Evolutionary conservation across 2,888 invertebrate genomes (phyloP), one percentile per base, ranked within the genome.

Genomic region (Harpagoxenus sublaevis): DNA sequence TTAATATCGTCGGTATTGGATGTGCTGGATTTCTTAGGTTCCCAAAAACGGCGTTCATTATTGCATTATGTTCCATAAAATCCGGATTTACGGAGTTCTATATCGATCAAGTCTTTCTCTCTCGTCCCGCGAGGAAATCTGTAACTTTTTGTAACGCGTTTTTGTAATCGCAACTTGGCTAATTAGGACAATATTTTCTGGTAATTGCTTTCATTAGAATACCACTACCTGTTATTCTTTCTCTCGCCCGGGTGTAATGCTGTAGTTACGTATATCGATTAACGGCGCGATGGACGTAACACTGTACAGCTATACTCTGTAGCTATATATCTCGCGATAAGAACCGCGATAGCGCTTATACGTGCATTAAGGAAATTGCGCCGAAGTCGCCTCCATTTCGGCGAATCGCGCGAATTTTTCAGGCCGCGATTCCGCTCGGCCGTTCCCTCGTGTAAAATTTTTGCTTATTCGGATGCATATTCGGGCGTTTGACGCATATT

Each of bases 141-240:
- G 48, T 71, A 66, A 62, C 12, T 86, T 86, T 66, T 84, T 66
- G 81, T 81, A 79, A 85, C 57, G 48, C 81, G 45, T 74, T 65
- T 53, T 65, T 53, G 82, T 79, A 88, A 88, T 88, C 83, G 66
- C 83, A 82, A 68, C 65, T 71, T 74, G 77, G 81, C 84, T 89
- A 89, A 89, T 89, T 88, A 87, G 83, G 74, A 48, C 86, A 79
- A 83, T 87, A 88, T 88, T 87, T 87, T 85, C 78, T 79, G 83
- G 62, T 88, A 88, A 89, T 84, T 86, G 87, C 86, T 83, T 88
- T 42, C 88, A 83, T 89, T 88, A 78, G 84, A 79, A 78, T 75
- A 83, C 55, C 62, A 48, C 62, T 45, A 71, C 48, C 68, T 51
- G 55, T 62, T 86, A 89, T 86, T 79, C 65, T 48, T 78, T 84